These are phyloP conservation scores for Yoshiicerus persimilis DNA, from an alignment of 1,140 invertebrate species.

Conservation along the genomic window DNA sequence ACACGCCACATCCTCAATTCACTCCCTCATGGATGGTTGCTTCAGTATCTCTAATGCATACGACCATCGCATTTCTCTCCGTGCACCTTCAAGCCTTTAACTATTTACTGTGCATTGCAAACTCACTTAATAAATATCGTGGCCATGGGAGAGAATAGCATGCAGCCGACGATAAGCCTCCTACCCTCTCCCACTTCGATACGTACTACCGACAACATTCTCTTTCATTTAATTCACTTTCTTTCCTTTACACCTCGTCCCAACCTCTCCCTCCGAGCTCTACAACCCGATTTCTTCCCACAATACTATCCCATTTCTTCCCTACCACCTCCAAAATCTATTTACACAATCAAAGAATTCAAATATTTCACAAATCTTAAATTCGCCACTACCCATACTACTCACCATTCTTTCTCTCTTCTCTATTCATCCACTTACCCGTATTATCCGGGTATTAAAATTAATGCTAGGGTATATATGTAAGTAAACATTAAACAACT, in stretches of 20 bases:
- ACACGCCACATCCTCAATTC: slow-evolving; percentile 7
- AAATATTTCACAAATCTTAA: too few species aligned
- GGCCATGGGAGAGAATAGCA: not conserved
- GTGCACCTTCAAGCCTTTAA: not conserved
- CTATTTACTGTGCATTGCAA: not conserved
- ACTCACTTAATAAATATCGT: not conserved
- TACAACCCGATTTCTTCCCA: too few species aligned
- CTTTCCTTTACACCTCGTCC: not conserved
- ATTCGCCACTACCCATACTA: too few species aligned
- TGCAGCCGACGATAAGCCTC: not conserved
- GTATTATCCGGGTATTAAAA: too few species aligned
- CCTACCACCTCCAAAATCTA: not conserved
- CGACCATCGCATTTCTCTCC: too few species aligned
- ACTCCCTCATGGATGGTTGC: slow-evolving; percentile 5
- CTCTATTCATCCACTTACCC: too few species aligned
- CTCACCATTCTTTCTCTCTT: too few species aligned
- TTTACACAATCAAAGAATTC: too few species aligned
- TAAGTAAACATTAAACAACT: too few species aligned
- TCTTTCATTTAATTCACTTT: not conserved
- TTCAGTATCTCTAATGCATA: not conserved
- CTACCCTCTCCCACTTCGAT: not conserved
- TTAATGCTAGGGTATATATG: too few species aligned
- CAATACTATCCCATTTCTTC: not conserved
- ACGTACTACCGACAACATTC: not conserved
- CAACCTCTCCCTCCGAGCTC: too few species aligned